phyloP scores from a whole-genome alignment of 2,797 vertebrate species.

The Sebastes miniatus region DNA sequence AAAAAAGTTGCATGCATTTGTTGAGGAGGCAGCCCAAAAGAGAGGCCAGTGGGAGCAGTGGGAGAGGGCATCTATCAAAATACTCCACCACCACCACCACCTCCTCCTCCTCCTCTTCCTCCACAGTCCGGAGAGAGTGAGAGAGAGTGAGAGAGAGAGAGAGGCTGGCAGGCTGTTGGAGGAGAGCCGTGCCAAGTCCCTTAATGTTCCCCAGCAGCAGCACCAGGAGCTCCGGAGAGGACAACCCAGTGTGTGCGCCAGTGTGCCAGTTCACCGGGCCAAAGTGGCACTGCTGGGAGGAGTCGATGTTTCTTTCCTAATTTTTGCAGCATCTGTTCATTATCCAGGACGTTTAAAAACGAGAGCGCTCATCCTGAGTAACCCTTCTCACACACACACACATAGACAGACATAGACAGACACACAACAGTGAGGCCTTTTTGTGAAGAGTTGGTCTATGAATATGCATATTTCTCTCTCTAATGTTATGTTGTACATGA shows the following conservation, averaged over 20 bases:
- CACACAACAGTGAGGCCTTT: conserved; percentile 12
- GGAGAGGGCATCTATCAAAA: conserved; percentile 78
- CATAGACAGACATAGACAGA: neutral
- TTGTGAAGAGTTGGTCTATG: conserved; percentile 36
- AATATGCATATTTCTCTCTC: conserved; percentile 51
- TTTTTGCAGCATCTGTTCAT: conserved; percentile 91
- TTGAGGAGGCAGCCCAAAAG: conserved; percentile 36
- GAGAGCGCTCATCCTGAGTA: conserved; percentile 71
- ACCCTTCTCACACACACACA: conserved; percentile 28
- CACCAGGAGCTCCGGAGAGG: conserved; percentile 80
- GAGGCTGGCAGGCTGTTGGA: conserved; percentile 69
- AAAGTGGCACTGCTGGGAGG: conserved; percentile 85
- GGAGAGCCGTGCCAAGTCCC: conserved; percentile 79
- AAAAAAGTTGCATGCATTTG: conserved; percentile 32
- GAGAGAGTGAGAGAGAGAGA: conserved; percentile 7
- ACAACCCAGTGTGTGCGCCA: conserved; percentile 71
- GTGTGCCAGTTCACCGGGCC: conserved; percentile 81
- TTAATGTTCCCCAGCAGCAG: conserved; percentile 83
- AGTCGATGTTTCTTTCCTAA: conserved; percentile 87
- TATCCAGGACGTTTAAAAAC: conserved; percentile 84
- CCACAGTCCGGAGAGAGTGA: conserved; percentile 63
- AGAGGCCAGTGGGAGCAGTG: conserved; percentile 46
- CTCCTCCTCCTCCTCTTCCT: conserved; percentile 39
- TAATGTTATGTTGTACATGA: conserved; percentile 36
- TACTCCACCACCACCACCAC: conserved; percentile 28